These are phyloP conservation scores for Melieria picta DNA, from an alignment of 2,888 invertebrate genomes.

Conservation along the genomic window DNA sequence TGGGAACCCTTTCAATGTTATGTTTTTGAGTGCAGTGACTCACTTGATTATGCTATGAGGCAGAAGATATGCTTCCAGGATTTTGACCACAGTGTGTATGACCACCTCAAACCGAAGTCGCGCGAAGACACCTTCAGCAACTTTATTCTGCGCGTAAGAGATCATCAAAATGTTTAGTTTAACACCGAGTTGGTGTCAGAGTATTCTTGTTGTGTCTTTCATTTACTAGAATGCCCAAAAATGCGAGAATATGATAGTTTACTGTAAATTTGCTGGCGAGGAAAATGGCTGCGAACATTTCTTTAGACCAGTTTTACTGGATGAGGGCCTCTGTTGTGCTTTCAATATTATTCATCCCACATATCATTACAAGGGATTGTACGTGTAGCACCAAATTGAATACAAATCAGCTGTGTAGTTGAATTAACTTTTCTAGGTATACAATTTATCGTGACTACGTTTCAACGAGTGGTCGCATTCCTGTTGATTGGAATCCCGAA, in stretches of 20 bases:
- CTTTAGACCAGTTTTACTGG: constrained; percentile 80
- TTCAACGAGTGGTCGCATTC: constrained; percentile 50
- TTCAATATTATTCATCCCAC: constrained; percentile 80
- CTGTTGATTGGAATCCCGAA: constrained; percentile 79
- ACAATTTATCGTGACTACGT: constrained; percentile 50
- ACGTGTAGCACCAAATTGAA: constrained; percentile 46
- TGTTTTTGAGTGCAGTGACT: constrained; percentile 69
- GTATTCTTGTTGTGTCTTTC: constrained; percentile 1
- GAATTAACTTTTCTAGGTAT: constrained; percentile 40
- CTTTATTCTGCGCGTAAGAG: constrained; percentile 48
- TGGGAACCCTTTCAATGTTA: background rate
- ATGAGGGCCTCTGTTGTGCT: constrained; percentile 85
- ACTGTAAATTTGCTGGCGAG: constrained; percentile 75
- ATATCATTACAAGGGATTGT: constrained; percentile 70
- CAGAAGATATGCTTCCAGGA: constrained; percentile 51
- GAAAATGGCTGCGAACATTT: constrained; percentile 72
- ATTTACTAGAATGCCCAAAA: constrained; percentile 74
- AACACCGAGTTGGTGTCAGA: background rate
- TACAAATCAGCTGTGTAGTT: background rate
- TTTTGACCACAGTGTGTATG: constrained; percentile 45
- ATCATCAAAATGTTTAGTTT: background rate
- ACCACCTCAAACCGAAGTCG: constrained; percentile 33
- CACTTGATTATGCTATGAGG: constrained; percentile 68
- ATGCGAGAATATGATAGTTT: constrained; percentile 76
- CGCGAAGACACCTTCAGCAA: constrained; percentile 47